Evolutionary conservation across 2,888 invertebrate species (phyloP), one percentile per base, ranked within the genome.

Genomic region (Protula sp.): DNA sequence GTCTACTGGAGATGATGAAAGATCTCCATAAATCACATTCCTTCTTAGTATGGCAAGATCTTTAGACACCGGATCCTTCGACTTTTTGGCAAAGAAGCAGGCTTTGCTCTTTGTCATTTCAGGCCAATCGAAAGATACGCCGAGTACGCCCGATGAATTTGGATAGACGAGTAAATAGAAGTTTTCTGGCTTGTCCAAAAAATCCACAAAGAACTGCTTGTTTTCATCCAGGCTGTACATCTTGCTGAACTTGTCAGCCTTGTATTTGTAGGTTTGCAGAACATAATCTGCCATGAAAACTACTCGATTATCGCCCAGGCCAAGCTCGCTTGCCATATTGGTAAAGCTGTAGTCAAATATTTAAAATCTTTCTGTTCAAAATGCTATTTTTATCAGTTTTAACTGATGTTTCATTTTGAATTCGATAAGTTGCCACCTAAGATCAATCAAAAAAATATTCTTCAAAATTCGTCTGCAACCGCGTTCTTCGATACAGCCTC

Each of bases 201-300:
- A 81, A 58, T 80, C 78, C 67, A 74, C 65, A 31, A 79, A 72
- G 62, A 79, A 60, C 56, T 71, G 70, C 59, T 75, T 78, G 55
- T 71, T 74, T 62, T 81, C 81, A 59, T 81, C 81, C 9, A 76
- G 62, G 61, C 68, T 74, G 68, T 78, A 85, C 71, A 94, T 87
- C 63, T 94, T 86, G 69, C 87, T 85, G 92, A 93, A 95, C 87
- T 93, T 94, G 82, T 95, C 95, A 2, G 92, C 89, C 79, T 95
- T 95, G 56, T 94, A 79, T 82, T 92, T 92, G 55, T 95, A 82
- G 87, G 80, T 79, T 66, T 80, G 80, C 31, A 80, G 66, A 29
- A 78, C 77, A 74, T 81, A 92, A 47, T 88, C 88, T 0, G 93
- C 91, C 74, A 95, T 86, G 78, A 91, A 91, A 70, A 91, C 91